Evolutionary conservation across 2,113 vertebrate species (phyloP).

Genomic region (Podocnemis expansa): DNA sequence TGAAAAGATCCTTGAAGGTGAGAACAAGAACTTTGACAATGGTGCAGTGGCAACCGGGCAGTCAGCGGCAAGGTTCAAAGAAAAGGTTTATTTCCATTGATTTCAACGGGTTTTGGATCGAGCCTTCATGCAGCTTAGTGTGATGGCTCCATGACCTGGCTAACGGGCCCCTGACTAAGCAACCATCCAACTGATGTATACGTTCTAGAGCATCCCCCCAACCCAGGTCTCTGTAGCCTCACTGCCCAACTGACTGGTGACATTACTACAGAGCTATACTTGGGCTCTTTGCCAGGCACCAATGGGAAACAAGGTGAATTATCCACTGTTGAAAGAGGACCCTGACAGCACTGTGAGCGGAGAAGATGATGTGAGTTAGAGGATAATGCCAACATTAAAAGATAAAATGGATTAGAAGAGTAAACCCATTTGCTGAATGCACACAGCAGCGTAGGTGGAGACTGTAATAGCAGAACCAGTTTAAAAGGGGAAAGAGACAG

Average conservation of each 20-base stretch:
- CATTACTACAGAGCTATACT: background rate
- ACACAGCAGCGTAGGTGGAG: conserved; percentile 31
- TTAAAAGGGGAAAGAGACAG: conserved; percentile 46
- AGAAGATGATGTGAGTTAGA: conserved; percentile 41
- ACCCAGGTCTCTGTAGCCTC: background rate
- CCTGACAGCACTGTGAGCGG: background rate
- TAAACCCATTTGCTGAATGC: background rate
- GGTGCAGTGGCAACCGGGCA: background rate
- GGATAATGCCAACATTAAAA: conserved; percentile 69
- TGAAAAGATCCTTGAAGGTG: background rate
- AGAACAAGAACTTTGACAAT: background rate
- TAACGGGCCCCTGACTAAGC: background rate
- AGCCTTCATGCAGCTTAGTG: background rate
- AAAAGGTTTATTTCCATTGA: background rate
- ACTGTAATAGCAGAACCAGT: conserved; percentile 7
- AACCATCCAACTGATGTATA: background rate
- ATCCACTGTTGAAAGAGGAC: conserved; percentile 28
- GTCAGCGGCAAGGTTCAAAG: background rate
- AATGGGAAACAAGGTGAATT: conserved; percentile 27
- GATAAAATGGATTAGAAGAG: conserved; percentile 63
- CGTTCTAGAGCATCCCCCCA: background rate
- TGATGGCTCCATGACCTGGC: background rate
- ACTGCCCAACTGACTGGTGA: background rate
- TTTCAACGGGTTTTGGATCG: background rate
- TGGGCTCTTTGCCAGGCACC: background rate